Evolutionary conservation across 2,888 invertebrate species (phyloP).

Genomic region (Oasisia sp.): DNA sequence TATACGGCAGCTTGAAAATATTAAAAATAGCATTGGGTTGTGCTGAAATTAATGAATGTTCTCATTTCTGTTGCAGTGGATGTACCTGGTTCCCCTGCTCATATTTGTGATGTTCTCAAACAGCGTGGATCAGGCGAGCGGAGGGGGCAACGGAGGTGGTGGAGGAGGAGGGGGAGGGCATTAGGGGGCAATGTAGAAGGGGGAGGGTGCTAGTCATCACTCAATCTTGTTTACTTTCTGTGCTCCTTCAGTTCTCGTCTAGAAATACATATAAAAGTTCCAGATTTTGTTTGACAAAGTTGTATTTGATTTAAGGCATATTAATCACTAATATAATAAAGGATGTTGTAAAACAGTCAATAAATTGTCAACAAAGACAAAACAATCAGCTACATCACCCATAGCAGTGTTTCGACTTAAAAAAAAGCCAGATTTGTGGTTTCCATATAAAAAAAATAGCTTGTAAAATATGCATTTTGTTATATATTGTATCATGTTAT

Average conservation of each 20-base stretch:
- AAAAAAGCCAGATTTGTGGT: not conserved
- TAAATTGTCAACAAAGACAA: not conserved
- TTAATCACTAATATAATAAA: not conserved
- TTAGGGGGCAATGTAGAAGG: conserved; percentile 29
- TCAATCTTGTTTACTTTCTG: not conserved
- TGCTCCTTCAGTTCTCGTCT: not conserved
- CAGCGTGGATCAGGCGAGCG: conserved; percentile 67
- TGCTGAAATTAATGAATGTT: not conserved
- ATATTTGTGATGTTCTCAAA: conserved; percentile 88
- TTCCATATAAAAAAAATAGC: not conserved
- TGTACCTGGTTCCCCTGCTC: conserved; percentile 95
- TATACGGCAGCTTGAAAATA: not conserved
- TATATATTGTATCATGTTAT: no score
- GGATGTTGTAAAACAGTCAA: not conserved
- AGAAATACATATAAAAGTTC: not conserved
- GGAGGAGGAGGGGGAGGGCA: not conserved
- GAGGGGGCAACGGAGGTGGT: conserved; percentile 31
- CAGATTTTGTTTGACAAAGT: not conserved
- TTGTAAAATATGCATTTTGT: not conserved
- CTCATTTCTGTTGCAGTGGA: conserved; percentile 83
- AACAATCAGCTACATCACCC: not conserved
- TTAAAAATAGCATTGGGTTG: not conserved
- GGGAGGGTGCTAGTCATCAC: not conserved
- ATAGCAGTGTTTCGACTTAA: not conserved
- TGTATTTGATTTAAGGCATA: no score